phyloP scores from a whole-genome alignment of 2,888 invertebrate genomes.

The Caenorhabditis japonica region DNA sequence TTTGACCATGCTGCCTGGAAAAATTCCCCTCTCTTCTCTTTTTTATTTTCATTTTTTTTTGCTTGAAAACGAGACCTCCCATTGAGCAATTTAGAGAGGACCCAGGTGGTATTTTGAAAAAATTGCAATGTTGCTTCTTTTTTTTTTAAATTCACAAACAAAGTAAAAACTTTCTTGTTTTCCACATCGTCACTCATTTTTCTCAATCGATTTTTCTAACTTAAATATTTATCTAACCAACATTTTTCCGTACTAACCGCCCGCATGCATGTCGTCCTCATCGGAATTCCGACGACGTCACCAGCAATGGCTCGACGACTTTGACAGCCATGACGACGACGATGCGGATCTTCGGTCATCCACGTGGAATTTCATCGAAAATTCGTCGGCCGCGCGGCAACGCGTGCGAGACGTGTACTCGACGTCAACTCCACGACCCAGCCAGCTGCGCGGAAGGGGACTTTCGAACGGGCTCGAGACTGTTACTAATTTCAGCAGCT shows the following conservation, averaged over 20 bases:
- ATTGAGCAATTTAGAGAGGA: no score
- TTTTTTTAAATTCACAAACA: no score
- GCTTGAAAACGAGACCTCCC: no score
- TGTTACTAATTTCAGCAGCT: conserved; percentile 9
- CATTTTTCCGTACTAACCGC: not conserved
- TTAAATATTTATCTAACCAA: not conserved
- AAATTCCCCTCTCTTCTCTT: no score
- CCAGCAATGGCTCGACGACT: not conserved
- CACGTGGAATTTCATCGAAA: conserved; percentile 49
- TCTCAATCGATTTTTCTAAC: not conserved
- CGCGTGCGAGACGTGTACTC: not conserved
- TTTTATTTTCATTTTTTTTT: no score
- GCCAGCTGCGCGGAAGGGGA: not conserved
- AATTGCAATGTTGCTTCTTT: no score
- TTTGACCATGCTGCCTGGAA: no score
- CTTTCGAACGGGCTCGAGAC: conserved; percentile 34
- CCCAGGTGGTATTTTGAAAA: no score
- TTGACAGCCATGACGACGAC: conserved; percentile 27
- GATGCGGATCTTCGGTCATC: conserved; percentile 38
- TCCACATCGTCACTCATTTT: not conserved
- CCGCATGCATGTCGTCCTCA: conserved; percentile 10
- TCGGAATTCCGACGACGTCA: not conserved
- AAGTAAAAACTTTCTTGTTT: no score
- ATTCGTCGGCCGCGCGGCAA: not conserved
- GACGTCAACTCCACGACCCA: not conserved